Percentiles rank a stretch among this genome's conserved stretches.
phyloP scores from a whole-genome alignment of 2,113 vertebrate genomes.

The Nannobrachium achirus region DNA sequence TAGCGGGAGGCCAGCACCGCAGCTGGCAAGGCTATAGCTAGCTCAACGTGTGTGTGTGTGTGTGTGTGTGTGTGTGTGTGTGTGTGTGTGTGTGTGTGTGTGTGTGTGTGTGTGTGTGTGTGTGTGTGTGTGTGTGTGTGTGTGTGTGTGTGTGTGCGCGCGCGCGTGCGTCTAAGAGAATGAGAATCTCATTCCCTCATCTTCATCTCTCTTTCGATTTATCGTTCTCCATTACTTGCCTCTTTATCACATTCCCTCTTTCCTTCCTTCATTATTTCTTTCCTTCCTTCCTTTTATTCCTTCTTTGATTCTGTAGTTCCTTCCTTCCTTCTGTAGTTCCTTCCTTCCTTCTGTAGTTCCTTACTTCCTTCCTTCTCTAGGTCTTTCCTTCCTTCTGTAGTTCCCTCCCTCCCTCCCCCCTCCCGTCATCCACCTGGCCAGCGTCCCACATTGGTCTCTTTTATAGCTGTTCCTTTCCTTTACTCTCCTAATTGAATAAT shows the following conservation, averaged over 20 bases:
- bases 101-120: not conserved
- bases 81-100: conserved; percentile 1
- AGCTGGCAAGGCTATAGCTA: conserved; percentile 49
- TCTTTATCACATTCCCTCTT: not conserved
- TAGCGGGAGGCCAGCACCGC: conserved; percentile 27
- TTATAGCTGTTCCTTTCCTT: conserved; percentile 43
- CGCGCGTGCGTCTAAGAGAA: no score
- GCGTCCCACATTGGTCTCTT: conserved; percentile 28
- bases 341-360: conserved; percentile 43
- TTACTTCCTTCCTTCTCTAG: conserved; percentile 16
- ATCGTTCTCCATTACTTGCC: not conserved
- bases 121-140: no score
- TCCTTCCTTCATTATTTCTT: no score
- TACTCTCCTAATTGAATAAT: conserved; percentile 71
- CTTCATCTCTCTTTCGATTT: not conserved
- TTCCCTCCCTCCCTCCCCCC: not conserved
- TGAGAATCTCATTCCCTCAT: not conserved
- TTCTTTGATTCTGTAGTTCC: not conserved
- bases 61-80: not conserved
- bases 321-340: not conserved
- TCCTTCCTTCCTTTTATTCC: no score
- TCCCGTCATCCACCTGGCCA: conserved; percentile 38
- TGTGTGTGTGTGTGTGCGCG: conserved; percentile 28
- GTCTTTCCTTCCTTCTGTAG: conserved; percentile 3
- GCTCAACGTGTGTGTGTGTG: conserved; percentile 10